phyloP scores from a whole-genome alignment of 2,888 invertebrate genomes.

The Meteorus colon region DNA sequence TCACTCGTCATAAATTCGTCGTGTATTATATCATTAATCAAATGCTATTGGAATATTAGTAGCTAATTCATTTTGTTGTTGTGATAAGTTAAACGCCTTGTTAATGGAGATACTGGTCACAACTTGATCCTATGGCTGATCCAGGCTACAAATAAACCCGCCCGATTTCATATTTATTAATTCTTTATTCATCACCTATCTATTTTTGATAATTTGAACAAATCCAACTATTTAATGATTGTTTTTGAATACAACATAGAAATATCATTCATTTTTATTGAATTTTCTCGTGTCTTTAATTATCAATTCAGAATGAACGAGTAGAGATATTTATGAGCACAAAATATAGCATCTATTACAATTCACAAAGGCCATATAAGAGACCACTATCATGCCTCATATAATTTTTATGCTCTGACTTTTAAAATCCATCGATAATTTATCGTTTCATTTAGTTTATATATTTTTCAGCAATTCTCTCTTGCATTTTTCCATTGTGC shows the following conservation, averaged over 20 bases:
- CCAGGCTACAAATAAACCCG: too few relatives aligned
- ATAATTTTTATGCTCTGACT: conserved; percentile 50
- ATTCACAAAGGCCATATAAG: background rate
- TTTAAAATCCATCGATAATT: conserved; percentile 48
- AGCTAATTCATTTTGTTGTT: background rate
- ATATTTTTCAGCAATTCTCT: conserved; percentile 40
- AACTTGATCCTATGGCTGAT: too few relatives aligned
- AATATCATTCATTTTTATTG: background rate
- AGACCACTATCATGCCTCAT: conserved; percentile 44
- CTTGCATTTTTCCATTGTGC: background rate
- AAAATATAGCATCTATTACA: background rate
- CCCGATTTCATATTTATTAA: too few relatives aligned
- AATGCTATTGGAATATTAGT: background rate
- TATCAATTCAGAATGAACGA: too few relatives aligned
- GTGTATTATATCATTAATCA: conserved; percentile 20
- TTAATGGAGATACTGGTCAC: too few relatives aligned
- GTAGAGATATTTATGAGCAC: background rate
- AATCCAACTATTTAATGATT: too few relatives aligned
- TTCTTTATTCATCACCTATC: too few relatives aligned
- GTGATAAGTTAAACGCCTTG: too few relatives aligned
- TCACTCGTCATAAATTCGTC: background rate
- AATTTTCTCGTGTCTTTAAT: background rate
- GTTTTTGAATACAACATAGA: too few relatives aligned
- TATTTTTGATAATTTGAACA: too few relatives aligned
- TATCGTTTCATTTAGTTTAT: conserved; percentile 48